These are phyloP conservation scores for Sebastes trivittatus DNA, from an alignment of 2,797 vertebrate genomes.

Conservation along the genomic window DNA sequence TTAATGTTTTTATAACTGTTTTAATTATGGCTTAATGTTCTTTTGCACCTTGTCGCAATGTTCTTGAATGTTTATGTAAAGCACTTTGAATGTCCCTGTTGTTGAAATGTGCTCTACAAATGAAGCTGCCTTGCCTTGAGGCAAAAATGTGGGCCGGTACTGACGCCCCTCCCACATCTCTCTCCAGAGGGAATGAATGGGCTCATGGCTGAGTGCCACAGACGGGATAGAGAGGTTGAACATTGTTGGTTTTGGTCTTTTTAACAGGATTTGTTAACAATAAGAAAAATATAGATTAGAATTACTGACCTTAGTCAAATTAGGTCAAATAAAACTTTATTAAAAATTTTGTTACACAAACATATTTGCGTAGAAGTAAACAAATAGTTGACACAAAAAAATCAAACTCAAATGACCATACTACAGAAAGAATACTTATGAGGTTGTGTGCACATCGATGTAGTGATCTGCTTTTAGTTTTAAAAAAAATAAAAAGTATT, in stretches of 20 bases:
- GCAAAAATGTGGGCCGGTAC: too few species aligned
- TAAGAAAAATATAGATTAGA: background rate
- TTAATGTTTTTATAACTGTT: too few species aligned
- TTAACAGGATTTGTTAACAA: background rate
- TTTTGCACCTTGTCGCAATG: too few species aligned
- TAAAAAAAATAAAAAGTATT: background rate
- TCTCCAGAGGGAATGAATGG: too few species aligned
- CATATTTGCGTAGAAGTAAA: too few species aligned
- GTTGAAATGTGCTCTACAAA: too few species aligned
- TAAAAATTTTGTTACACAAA: rapidly evolving
- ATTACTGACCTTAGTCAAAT: background rate
- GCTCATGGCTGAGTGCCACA: too few species aligned
- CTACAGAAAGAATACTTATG: background rate
- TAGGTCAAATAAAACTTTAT: background rate
- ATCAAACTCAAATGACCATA: background rate
- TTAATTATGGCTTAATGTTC: too few species aligned
- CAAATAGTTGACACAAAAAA: background rate
- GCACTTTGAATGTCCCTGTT: too few species aligned
- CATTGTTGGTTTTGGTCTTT: background rate
- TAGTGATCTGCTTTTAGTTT: background rate
- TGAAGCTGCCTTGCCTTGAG: too few species aligned
- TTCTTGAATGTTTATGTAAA: too few species aligned
- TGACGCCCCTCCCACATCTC: too few species aligned
- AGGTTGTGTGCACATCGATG: background rate
- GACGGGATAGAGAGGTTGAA: background rate